These are phyloP conservation scores for Spilosoma lubricipeda DNA, from an alignment of 2,888 invertebrate species.

Conservation along the genomic window DNA sequence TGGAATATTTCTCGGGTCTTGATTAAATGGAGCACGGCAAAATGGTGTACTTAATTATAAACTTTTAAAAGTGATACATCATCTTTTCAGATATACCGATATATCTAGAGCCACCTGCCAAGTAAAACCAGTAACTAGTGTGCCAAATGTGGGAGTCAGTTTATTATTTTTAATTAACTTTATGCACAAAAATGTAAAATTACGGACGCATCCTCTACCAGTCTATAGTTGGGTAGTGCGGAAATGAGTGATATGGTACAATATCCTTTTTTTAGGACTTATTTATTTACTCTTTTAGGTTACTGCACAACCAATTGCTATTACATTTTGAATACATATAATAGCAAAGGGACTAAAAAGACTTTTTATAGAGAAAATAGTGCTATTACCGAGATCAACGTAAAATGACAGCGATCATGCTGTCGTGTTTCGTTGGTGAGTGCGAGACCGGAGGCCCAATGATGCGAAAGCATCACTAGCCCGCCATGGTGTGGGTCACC, in stretches of 20 bases:
- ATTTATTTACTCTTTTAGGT: neutral
- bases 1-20: slow-evolving; percentile 5
- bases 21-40: neutral
- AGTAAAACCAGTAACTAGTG: neutral
- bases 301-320: neutral
- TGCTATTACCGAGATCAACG: neutral
- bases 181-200: too few relatives aligned
- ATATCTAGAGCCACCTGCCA: neutral
- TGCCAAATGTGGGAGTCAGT: too few relatives aligned
- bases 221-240: too few relatives aligned
- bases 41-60: neutral
- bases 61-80: neutral
- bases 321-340: neutral
- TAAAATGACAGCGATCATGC: too few relatives aligned
- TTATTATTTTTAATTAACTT: too few relatives aligned
- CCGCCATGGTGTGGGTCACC: too few relatives aligned
- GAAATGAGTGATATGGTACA: too few relatives aligned
- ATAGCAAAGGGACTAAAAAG: neutral
- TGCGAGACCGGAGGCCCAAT: too few relatives aligned
- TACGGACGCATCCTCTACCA: too few relatives aligned
- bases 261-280: too few relatives aligned
- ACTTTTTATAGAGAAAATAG: neutral
- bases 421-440: too few relatives aligned
- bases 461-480: too few relatives aligned
- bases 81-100: neutral